Evolutionary conservation across 2,113 vertebrate genomes (phyloP), one percentile per base, ranked within the genome.

Genomic region (Oenanthe melanoleuca): DNA sequence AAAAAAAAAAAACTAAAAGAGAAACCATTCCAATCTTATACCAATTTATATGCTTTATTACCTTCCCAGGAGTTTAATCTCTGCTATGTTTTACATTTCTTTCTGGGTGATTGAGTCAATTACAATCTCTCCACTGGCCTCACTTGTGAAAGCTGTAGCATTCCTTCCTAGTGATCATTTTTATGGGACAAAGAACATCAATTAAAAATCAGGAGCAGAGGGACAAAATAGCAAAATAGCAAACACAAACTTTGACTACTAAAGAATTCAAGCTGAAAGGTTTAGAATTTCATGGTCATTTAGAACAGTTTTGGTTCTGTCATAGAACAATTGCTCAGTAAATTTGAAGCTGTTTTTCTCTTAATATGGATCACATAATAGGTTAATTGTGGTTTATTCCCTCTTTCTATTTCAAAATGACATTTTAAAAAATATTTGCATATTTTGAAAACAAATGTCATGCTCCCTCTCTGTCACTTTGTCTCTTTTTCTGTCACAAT

Each of bases 371-470:
- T 92, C 71, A 92, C 18, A 40, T 65, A 73, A 49, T 28, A 73
- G 22, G 33, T 83, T 80, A 61, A 25, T 73, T 83, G 61, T 57
- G 24, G 31, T 44, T 88, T 86, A 60, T 65, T 83, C 80, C 49
- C 40, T 82, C 40, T 83, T 86, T 88, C 20, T 53, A 34, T 80
- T 93, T 91, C 38, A 77, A 83, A 83, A 28, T 60, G 22, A 80
- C 23, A 65, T 74, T 83, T 84, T 20, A 2, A 22, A 85, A 86
- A 80, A 18, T 5, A 78, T 87, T 88, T 72, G 22, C 45, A 55
- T 86, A 67, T 69, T 88, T 72, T 88, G 31, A 69, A 92, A 92
- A 61, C 63, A 86, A 79, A 90, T 80, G 52, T 86, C 57, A 53
- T 80, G 34, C 19, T 88, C 49, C 12, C 26, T 79, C 40, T 74